Evolutionary conservation across 2,113 vertebrate species (phyloP).

Genomic region (Istiophorus platypterus): DNA sequence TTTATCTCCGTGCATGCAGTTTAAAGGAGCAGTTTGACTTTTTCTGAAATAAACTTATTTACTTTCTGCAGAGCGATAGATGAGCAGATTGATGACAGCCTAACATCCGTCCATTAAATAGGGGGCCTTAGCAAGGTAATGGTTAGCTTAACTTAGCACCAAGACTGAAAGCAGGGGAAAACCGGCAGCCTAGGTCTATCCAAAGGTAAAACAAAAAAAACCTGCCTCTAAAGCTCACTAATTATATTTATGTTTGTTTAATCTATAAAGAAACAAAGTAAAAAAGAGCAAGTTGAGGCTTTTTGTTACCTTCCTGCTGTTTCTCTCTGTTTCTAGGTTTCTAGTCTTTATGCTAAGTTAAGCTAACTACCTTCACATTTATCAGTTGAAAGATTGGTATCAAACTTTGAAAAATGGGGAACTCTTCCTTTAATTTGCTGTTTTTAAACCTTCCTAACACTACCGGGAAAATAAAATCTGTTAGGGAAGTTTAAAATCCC

Average conservation of each 20-base stretch:
- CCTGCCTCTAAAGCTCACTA: neutral
- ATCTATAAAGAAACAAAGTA: neutral
- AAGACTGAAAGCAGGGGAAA: neutral
- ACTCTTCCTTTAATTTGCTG: neutral
- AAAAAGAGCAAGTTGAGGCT: neutral
- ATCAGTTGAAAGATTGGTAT: neutral
- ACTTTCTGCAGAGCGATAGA: neutral
- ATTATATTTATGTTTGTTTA: neutral
- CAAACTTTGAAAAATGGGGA: neutral
- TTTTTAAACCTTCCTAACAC: too few species aligned
- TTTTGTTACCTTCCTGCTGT: neutral
- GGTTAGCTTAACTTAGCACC: neutral
- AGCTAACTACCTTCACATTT: neutral
- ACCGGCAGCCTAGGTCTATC: neutral
- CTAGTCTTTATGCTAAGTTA: neutral
- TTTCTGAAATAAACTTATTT: neutral
- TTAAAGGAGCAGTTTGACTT: neutral
- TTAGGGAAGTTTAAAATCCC: neutral
- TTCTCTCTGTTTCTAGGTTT: neutral
- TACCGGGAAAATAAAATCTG: too few species aligned
- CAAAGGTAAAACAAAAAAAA: too few species aligned
- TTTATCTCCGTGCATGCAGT: too few species aligned
- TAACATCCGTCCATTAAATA: neutral
- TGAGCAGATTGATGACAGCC: neutral
- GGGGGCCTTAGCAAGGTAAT: neutral